phyloP scores from a whole-genome alignment of 2,113 vertebrate species.

The Alces alces region DNA sequence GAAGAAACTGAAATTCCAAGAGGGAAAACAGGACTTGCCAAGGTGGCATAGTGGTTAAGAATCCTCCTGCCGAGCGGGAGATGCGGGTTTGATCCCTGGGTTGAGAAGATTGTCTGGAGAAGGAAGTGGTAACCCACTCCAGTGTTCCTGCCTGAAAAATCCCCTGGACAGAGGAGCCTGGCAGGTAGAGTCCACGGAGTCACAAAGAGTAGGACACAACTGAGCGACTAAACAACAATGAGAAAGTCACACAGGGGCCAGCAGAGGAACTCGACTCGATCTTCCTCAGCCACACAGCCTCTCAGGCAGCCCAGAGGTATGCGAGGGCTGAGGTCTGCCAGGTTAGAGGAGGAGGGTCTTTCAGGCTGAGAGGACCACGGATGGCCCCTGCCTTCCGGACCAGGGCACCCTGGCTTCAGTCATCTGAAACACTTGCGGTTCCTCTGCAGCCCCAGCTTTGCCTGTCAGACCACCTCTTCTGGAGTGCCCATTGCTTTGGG shows the following conservation, averaged over 20 bases:
- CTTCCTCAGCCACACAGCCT: not conserved
- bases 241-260: not conserved
- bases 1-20: not conserved
- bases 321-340: not conserved
- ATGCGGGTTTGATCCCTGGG: not conserved
- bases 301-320: not conserved
- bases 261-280: not conserved
- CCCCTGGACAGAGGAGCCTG: not conserved
- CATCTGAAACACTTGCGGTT: not conserved
- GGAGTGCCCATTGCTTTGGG: not conserved
- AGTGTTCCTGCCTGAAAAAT: not conserved
- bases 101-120: not conserved
- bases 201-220: not conserved
- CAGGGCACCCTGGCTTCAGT: not conserved
- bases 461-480: no score
- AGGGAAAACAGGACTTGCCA: not conserved
- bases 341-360: not conserved
- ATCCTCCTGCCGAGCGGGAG: not conserved
- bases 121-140: not conserved
- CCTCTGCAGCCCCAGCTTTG: not conserved
- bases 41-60: not conserved
- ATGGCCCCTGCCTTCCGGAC: not conserved
- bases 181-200: not conserved
- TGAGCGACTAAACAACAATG: not conserved
- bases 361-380: not conserved